These are phyloP conservation scores for Choloepus hoffmanni DNA, from an alignment of 2,113 vertebrate genomes.

Conservation along the genomic window DNA sequence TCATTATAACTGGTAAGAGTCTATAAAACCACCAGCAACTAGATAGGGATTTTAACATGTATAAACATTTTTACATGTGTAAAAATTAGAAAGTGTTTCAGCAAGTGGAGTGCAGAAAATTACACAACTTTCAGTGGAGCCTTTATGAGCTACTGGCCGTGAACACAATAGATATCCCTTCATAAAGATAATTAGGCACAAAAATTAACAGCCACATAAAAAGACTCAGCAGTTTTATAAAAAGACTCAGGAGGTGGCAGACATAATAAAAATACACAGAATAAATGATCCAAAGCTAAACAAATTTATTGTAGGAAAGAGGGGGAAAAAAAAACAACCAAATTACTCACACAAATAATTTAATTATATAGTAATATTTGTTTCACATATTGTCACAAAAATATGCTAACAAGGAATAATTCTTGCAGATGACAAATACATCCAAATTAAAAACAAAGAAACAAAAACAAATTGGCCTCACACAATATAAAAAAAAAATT, in stretches of 20 bases:
- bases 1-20: accelerated
- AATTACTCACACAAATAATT: neutral
- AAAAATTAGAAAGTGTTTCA: accelerated
- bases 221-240: neutral
- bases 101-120: neutral
- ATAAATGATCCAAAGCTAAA: accelerated
- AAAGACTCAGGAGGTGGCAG: neutral
- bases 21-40: neutral
- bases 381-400: neutral
- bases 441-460: neutral
- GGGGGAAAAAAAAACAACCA: neutral
- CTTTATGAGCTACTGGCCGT: neutral
- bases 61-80: neutral
- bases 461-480: too few species aligned
- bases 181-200: accelerated
- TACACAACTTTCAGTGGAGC: accelerated
- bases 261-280: accelerated
- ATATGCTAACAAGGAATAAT: neutral
- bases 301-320: neutral
- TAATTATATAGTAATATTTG: neutral
- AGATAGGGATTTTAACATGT: neutral
- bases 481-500: too few species aligned
- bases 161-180: neutral
- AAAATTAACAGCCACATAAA: neutral
- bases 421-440: too few species aligned